Base-by-base conservation (phyloP, 2,113 vertebrate genomes). In the Porphyrio hochstetteri region DNA sequence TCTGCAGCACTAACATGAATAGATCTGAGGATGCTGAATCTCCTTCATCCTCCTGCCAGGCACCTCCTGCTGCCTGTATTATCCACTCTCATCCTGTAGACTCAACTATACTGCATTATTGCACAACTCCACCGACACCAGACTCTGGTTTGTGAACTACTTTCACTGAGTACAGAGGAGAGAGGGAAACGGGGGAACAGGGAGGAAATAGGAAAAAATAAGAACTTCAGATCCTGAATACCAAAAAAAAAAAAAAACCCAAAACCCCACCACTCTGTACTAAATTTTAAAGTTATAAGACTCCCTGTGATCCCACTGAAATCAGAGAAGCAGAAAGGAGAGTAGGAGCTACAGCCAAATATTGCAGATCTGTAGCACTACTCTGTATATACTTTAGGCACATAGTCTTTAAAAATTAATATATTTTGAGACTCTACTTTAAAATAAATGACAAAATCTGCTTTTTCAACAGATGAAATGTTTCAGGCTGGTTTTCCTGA, bases 261-360 rank as follows among this genome's bases (percentile, higher is more conserved):
- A 40, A 46, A 46, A 29, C 15, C 9, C 5, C 33, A 82, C 24
- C 5, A 9, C 13, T 61, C 33, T 52, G 27, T 48, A 90, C 53
- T 48, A 95, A 90, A 92, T 90, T 93, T 82, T 76, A 53, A 44
- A 95, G 80, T 76, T 85, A 24, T 85, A 50, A 65, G 40, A 82
- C 53, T 94, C 61, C 79, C 75, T 57, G 59, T 50, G 27, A 38
- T 82, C 50, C 33, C 23, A 68, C 48, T 88, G 79, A 88, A 93
- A 90, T 82, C 38, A 69, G 67, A 79, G 72, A 87, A 94, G 28
- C 82, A 76, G 61, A 87, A 79, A 93, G n/a, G 42, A 92, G 56
- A 70, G 40, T 86, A 75, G 16, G 48, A 91, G 28, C 48, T 76
- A n/a, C 6, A 5, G 59, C 38, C 79, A 79, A 57, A 18, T 52